Conservation (phyloP, 2,113 vertebrate species). For the Grus americana region DNA sequence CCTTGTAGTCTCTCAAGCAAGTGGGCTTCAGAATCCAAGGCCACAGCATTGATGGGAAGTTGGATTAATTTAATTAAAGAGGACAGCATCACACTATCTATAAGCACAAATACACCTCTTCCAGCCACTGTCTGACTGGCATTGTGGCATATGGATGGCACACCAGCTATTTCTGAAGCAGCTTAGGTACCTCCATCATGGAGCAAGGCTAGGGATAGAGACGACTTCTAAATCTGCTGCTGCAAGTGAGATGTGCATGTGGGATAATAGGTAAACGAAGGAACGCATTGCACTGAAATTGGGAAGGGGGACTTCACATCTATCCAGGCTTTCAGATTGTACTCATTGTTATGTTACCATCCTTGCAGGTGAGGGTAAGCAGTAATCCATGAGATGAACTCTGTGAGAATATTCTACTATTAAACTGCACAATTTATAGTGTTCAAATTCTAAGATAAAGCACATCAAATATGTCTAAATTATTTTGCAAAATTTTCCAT, state of each 20-base stretch:
- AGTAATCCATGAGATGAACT: neutral
- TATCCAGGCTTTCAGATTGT: neutral
- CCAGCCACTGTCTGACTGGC: neutral
- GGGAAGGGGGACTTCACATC: neutral
- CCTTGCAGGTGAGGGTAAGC: neutral
- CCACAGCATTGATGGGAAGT: neutral
- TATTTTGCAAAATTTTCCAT: neutral
- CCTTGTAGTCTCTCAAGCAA: neutral
- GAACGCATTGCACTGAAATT: neutral
- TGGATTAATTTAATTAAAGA: neutral
- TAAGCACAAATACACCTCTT: neutral
- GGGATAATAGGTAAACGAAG: neutral
- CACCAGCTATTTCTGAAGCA: neutral
- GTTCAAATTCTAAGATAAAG: neutral
- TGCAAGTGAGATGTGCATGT: neutral
- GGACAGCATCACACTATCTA: neutral
- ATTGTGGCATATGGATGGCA: fast-evolving
- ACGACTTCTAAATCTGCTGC: neutral
- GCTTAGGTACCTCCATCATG: neutral
- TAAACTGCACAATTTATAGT: neutral
- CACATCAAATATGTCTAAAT: neutral
- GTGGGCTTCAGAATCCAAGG: neutral
- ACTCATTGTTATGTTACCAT: neutral
- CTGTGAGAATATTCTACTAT: neutral
- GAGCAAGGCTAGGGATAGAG: neutral